Evolutionary conservation across 92 coral and sea anemone species (phyloP).

Genomic region (Siderastrea siderea): DNA sequence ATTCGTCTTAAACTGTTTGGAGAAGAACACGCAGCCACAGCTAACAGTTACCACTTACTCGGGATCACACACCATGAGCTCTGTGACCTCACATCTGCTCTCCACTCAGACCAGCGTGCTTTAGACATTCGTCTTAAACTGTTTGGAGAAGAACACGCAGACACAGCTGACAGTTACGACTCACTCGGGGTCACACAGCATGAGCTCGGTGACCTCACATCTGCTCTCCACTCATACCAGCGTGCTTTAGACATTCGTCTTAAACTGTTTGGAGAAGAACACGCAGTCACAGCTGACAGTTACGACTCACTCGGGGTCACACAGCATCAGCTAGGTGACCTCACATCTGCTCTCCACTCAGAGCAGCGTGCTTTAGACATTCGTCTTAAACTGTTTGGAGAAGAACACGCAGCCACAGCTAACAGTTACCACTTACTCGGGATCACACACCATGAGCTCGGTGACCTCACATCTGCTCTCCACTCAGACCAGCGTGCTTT

Average conservation of each 20-base stretch:
- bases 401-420: constrained; percentile 4
- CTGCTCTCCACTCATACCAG: constrained; percentile 12
- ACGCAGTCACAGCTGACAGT: constrained; percentile 7
- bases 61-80: background rate
- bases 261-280: constrained; percentile 25
- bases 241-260: background rate
- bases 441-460: constrained; percentile 10
- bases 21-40: background rate
- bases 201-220: background rate
- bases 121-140: background rate
- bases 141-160: constrained; percentile 9
- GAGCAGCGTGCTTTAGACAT: background rate
- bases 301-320: constrained; percentile 1
- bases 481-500: background rate
- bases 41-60: background rate
- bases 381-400: constrained; percentile 4
- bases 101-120: background rate
- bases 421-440: background rate
- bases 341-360: constrained; percentile 3
- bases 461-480: background rate
- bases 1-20: background rate
- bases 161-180: constrained; percentile 7
- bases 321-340: constrained; percentile 5
- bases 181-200: background rate
- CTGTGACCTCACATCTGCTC: constrained; percentile 1